Conservation (phyloP, 2,888 invertebrate species). For the Abrostola tripartita region DNA sequence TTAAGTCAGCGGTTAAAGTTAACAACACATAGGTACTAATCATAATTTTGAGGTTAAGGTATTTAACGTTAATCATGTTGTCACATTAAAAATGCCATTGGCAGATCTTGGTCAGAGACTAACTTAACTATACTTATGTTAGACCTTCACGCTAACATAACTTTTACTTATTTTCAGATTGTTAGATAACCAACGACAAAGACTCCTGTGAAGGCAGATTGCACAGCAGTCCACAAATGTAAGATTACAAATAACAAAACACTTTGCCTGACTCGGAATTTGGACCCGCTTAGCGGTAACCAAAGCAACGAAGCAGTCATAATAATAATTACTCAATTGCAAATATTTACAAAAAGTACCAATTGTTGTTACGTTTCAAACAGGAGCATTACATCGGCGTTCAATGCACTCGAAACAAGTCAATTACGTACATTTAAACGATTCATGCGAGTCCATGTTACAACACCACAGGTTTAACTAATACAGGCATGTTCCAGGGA, state of each 20-base stretch:
- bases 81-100: slow-evolving; percentile 2
- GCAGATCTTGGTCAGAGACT: slow-evolving; percentile 1
- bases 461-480: slow-evolving; percentile 37
- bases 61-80: slow-evolving; percentile 4
- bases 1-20: not conserved
- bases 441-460: slow-evolving; percentile 42
- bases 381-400: slow-evolving; percentile 41
- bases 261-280: not conserved
- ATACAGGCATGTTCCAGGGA: slow-evolving; percentile 17
- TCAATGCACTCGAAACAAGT: slow-evolving; percentile 45
- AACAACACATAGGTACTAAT: not conserved
- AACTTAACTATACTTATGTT: slow-evolving; percentile 1
- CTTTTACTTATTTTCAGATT: not conserved
- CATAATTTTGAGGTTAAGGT: not conserved
- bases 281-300: not conserved
- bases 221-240: not conserved
- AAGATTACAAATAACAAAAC: too few species aligned
- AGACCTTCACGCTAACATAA: not conserved
- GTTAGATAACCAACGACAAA: not conserved
- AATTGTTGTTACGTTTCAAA: slow-evolving; percentile 36
- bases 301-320: not conserved
- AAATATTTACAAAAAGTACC: slow-evolving; percentile 10
- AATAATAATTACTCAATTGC: slow-evolving; percentile 5
- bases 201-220: not conserved
- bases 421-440: slow-evolving; percentile 39